These are phyloP conservation scores for Eristalis tenax DNA, from an alignment of 2,888 invertebrate genomes.

Conservation along the genomic window DNA sequence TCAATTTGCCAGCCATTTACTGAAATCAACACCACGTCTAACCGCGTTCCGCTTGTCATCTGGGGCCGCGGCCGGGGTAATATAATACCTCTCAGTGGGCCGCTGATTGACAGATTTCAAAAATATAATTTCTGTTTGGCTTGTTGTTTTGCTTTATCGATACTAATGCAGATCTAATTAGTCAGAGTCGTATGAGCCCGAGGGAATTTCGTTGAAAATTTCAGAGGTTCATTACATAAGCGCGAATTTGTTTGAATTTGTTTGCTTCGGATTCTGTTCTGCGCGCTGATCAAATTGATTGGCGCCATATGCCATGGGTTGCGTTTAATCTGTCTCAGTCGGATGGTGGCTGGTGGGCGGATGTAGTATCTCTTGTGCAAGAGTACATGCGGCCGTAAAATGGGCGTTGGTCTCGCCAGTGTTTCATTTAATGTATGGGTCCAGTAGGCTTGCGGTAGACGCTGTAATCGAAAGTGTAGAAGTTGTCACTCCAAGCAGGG, in stretches of 20 bases:
- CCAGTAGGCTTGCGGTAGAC: neutral
- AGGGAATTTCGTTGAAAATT: neutral
- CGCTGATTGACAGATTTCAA: constrained; percentile 28
- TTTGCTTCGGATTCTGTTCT: neutral
- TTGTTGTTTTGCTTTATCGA: neutral
- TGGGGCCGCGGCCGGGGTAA: neutral
- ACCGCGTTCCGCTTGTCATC: constrained; percentile 1
- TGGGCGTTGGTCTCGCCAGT: constrained; percentile 24
- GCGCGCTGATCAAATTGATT: constrained; percentile 15
- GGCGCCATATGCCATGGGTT: constrained; percentile 22
- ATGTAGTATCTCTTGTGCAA: neutral
- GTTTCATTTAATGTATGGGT: constrained; percentile 20
- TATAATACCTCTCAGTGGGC: constrained; percentile 15
- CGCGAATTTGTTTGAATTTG: neutral
- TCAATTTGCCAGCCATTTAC: constrained; percentile 23
- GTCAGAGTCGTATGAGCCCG: neutral
- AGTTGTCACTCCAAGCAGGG: neutral
- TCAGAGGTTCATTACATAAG: neutral
- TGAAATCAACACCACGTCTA: constrained; percentile 29
- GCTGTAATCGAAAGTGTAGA: neutral
- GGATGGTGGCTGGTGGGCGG: neutral
- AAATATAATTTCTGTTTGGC: neutral
- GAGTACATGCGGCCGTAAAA: constrained; percentile 21
- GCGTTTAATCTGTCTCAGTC: neutral
- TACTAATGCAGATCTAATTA: constrained; percentile 27